phyloP scores from a whole-genome alignment of 2,113 vertebrate species.

The Leucoraja erinaceus region DNA sequence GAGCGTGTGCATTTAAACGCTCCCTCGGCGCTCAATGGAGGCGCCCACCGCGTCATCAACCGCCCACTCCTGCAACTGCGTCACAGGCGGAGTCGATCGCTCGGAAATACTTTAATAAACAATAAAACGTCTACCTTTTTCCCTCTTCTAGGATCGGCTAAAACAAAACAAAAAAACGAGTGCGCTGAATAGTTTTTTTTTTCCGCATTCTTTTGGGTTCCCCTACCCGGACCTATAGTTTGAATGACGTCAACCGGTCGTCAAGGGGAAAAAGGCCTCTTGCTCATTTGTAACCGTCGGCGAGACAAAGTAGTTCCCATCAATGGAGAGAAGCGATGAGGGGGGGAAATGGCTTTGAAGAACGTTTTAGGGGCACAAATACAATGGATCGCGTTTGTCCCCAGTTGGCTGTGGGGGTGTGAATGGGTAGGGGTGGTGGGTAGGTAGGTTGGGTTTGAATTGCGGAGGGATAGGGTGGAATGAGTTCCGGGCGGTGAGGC shows the following conservation, averaged over 20 bases:
- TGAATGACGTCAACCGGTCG: conserved; percentile 28
- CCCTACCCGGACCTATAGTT: neutral
- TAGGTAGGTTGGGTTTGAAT: neutral
- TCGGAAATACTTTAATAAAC: neutral
- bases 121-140: too few species aligned
- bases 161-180: neutral
- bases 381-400: neutral
- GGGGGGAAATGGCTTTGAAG: neutral
- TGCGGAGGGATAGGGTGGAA: conserved; percentile 5
- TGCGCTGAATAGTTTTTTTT: neutral
- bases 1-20: conserved; percentile 54
- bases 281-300: neutral
- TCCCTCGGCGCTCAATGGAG: conserved; percentile 55
- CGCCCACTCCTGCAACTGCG: conserved; percentile 39
- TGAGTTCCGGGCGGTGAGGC: conserved; percentile 22
- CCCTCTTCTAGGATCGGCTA: too few species aligned
- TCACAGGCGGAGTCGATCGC: neutral
- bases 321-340: neutral
- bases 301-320: neutral
- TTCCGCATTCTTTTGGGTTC: neutral
- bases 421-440: neutral
- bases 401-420: too few species aligned
- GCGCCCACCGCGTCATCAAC: conserved; percentile 33
- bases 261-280: conserved; percentile 13
- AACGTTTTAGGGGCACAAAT: too few species aligned